phyloP scores from a whole-genome alignment of 1,140 invertebrate species.

The Heterodera schachtii region DNA sequence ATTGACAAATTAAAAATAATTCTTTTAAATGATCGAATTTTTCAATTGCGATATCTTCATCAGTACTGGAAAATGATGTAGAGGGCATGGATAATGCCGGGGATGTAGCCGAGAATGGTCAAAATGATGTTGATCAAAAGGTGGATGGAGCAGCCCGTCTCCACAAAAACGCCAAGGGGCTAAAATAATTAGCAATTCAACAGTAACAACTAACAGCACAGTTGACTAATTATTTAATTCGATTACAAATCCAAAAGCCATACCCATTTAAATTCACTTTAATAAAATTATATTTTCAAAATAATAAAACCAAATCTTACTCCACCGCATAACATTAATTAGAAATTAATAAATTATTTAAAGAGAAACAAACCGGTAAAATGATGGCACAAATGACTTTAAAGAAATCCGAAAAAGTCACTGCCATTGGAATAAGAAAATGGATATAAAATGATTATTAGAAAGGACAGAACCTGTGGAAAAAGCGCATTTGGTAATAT shows the following conservation, averaged over 20 bases:
- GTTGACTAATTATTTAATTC: too few species aligned
- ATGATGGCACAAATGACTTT: conserved; percentile 38
- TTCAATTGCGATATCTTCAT: background rate
- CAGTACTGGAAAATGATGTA: conserved; percentile 42
- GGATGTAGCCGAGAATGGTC: conserved; percentile 51
- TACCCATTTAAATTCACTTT: background rate
- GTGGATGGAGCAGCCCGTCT: conserved; percentile 52
- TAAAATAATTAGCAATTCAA: conserved; percentile 34
- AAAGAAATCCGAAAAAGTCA: conserved; percentile 23
- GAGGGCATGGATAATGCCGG: conserved; percentile 57
- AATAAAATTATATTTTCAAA: conserved; percentile 1
- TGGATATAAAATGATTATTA: background rate
- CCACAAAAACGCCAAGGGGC: conserved; percentile 52
- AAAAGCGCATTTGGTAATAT: too few species aligned
- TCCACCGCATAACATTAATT: background rate
- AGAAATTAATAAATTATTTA: too few species aligned
- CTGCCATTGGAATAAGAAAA: conserved; percentile 20
- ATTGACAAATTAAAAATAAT: background rate
- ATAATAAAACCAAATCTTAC: background rate
- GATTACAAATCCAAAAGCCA: background rate
- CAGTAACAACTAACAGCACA: too few species aligned
- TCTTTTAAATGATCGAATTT: background rate
- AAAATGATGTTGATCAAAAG: conserved; percentile 55
- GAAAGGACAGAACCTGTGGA: background rate
- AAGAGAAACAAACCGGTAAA: conserved; percentile 34